These are phyloP conservation scores for Lipophrys pholis DNA, from an alignment of 2,113 vertebrate species.

Conservation along the genomic window DNA sequence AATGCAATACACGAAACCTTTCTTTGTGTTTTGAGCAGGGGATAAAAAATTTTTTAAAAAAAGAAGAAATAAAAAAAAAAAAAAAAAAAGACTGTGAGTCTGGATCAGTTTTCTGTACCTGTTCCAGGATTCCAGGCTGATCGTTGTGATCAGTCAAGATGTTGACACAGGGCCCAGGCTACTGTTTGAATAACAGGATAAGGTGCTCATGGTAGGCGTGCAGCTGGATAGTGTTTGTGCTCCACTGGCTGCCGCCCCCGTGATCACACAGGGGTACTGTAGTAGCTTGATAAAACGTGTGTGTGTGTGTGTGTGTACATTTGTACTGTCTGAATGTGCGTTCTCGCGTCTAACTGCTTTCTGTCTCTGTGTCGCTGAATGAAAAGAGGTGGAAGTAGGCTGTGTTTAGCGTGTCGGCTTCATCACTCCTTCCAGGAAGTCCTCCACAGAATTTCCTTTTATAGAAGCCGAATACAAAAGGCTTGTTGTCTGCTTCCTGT, in stretches of 20 bases:
- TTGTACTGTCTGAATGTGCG: not conserved
- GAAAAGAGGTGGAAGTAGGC: conserved; percentile 25
- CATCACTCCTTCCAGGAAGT: conserved; percentile 81
- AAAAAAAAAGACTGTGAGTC: too few relatives aligned
- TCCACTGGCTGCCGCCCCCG: conserved; percentile 28
- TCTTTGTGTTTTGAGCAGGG: too few relatives aligned
- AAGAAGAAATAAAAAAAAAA: too few relatives aligned
- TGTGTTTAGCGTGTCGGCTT: conserved; percentile 20
- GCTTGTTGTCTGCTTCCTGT: conserved; percentile 83
- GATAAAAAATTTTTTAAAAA: too few relatives aligned
- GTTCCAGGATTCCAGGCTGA: conserved; percentile 39
- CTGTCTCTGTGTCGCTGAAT: conserved; percentile 43
- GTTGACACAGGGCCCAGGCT: conserved; percentile 59
- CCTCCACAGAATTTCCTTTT: conserved; percentile 83
- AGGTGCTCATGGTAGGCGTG: conserved; percentile 60
- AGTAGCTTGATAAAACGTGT: conserved; percentile 5
- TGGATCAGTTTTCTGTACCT: not conserved
- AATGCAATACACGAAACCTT: too few relatives aligned
- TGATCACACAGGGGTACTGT: conserved; percentile 43
- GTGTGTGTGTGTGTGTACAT: not conserved
- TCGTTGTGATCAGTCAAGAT: conserved; percentile 36
- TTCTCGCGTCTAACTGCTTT: conserved; percentile 8
- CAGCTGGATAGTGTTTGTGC: conserved; percentile 55
- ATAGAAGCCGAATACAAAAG: conserved; percentile 85
- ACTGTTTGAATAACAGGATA: conserved; percentile 74